These are phyloP conservation scores for Penaeus vannamei DNA, from an alignment of 1,140 invertebrate genomes.

Conservation along the genomic window DNA sequence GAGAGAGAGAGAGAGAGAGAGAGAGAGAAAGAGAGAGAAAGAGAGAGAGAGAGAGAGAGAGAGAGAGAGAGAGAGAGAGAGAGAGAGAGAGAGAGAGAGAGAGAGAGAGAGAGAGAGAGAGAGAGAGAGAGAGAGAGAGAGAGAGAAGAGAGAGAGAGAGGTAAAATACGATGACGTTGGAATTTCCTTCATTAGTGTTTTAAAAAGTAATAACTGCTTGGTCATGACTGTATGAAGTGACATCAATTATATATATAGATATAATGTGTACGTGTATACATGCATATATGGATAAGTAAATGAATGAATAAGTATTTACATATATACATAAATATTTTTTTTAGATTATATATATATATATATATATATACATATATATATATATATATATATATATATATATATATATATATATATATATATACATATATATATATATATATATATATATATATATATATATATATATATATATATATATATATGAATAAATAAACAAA, in stretches of 20 bases:
- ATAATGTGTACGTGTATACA: background rate
- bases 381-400: constrained; percentile 37
- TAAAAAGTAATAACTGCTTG: background rate
- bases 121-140: background rate
- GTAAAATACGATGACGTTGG: too few species aligned
- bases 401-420: constrained; percentile 34
- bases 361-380: constrained; percentile 30
- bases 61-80: background rate
- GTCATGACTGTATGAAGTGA: background rate
- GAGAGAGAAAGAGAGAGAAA: background rate
- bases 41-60: background rate
- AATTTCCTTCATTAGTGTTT: background rate
- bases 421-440: constrained; percentile 7
- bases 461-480: constrained; percentile 1
- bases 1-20: background rate
- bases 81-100: background rate
- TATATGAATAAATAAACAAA: constrained; percentile 1
- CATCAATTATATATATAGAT: background rate
- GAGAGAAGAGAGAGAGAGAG: constrained; percentile 28
- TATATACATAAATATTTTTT: background rate
- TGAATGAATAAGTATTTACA: constrained; percentile 1
- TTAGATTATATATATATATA: constrained; percentile 36
- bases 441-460: constrained; percentile 36
- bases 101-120: background rate
- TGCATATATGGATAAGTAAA: background rate